Evolutionary conservation across 1,140 invertebrate genomes (phyloP), one percentile per base, ranked within the genome.

Genomic region (Arctopsyche grandis): DNA sequence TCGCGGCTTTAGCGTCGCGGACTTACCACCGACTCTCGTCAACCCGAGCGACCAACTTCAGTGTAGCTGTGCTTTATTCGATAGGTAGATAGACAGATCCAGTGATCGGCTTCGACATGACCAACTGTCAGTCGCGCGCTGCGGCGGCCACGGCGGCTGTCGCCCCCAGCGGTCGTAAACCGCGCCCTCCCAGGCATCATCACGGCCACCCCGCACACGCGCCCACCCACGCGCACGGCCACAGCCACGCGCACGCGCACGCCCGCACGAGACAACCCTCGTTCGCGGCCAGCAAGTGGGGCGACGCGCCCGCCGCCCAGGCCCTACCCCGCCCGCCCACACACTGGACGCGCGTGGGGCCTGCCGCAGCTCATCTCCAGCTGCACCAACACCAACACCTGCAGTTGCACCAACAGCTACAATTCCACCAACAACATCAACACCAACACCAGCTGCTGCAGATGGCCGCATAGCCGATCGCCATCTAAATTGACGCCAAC

Each of bases 231-330:
- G 44, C 21, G 44, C 52, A n/a, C 78, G 79, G 77, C 58, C 22
- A n/a, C 77, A 58, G 46, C 77, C 69, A 4, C 80, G 74, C 60
- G n/a, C n/a, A 22, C 19, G 24, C 52, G 52, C 52, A 5, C 48
- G 75, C 83, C 58, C 80, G 77, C 58, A 78, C 82, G n/a, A 24
- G 5, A 82, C 38, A 81, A 79, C 80, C 83, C 71, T 75, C 83
- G 52, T 88, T 86, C 83, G 87, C 87, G 29, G 86, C 82, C 78
- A 86, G 86, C 85, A 88, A 88, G 83, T 88, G 87, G 87, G 87
- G 87, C 84, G 85, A 86, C 77, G 86, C 87, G 48, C 87, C 87
- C 58, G 84, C 86, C 22, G 85, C 87, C 21, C 84, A 85, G 44
- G 86, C 87, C 14, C 83, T 88, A 83, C 87, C 87, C 9, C 86